These are phyloP conservation scores for Clunio marinus DNA, from an alignment of 2,888 invertebrate genomes.

Conservation along the genomic window DNA sequence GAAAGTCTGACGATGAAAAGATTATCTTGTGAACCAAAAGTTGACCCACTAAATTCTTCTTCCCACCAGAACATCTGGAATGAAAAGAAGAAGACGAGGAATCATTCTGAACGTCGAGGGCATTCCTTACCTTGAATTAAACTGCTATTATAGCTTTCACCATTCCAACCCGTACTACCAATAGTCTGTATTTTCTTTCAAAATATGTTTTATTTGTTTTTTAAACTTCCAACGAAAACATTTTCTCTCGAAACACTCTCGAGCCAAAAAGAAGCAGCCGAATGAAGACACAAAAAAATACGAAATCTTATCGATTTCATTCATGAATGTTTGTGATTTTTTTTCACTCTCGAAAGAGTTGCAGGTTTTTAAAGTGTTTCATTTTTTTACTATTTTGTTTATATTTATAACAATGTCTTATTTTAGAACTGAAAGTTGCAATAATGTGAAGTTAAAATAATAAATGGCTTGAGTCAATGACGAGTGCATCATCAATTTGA, in stretches of 20 bases:
- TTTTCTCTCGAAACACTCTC: constrained; percentile 23
- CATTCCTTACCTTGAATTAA: constrained; percentile 36
- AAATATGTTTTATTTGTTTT: constrained; percentile 39
- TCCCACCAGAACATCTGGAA: constrained; percentile 7
- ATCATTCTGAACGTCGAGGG: constrained; percentile 1
- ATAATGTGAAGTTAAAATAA: neutral
- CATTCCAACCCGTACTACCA: neutral
- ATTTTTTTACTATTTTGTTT: neutral
- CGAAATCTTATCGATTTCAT: constrained; percentile 35
- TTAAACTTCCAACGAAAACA: constrained; percentile 37
- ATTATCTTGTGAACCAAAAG: neutral
- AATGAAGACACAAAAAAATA: neutral
- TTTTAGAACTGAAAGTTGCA: neutral
- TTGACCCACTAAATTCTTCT: neutral
- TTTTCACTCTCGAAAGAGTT: constrained; percentile 30
- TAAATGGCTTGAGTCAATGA: constrained; percentile 27
- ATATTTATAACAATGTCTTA: neutral
- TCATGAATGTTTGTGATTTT: constrained; percentile 24
- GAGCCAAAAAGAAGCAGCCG: neutral
- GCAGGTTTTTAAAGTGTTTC: constrained; percentile 27
- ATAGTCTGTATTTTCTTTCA: constrained; percentile 37
- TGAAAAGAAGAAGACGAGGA: too few species aligned
- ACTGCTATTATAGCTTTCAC: constrained; percentile 31
- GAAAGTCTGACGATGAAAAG: constrained; percentile 5
- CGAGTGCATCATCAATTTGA: too few species aligned